Base-by-base conservation (phyloP, 2,888 invertebrate genomes). In the Callosobruchus maculatus region DNA sequence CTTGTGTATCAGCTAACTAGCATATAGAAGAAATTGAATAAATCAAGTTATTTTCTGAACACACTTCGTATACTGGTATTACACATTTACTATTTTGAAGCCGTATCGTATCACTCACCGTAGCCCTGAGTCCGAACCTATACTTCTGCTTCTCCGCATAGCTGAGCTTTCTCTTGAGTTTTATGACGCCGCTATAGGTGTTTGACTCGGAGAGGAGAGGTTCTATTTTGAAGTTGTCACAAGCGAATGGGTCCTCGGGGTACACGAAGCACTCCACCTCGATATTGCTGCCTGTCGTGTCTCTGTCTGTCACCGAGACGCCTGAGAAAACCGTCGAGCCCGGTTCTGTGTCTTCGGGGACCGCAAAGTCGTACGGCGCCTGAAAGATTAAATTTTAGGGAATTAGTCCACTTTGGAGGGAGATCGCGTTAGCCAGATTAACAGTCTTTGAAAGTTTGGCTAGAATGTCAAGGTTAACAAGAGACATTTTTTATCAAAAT, bases 321-420 rank as follows among this genome's bases (percentile, higher is more conserved):
- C 91, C 90, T 30, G 90, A 89, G 78, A 95, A 90, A 22, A 97
- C 90, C 0, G 93, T 93, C 4, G 91, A 91, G 0, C 93, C 95
- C 2, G 93, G 86, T 20, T 88, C 86, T 0, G 94, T 91, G 84
- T 96, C 94, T 88, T 96, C 96, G 68, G 91, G 90, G 7, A 95
- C 93, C 79, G 91, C 90, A 2, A 93, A 91, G 86, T 95, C 94
- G 86, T 95, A 96, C 0, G 95, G 95, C 77, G 92, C 91, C 92
- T 95, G 87, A 1, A 88, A 88, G 85, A 84, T 77, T 80, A 67
- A 26, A 26, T 26, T 2, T 26, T 7, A 7, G 26, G 7, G 2
- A 26, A 26, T 26, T 4, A 26, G 7, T 26, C 7, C 26, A 4
- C 26, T 26, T 26, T 26, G 2, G 26, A 26, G 26, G 26, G 26